These are phyloP conservation scores for Spodoptera litura DNA, from an alignment of 1,140 invertebrate species.

Conservation along the genomic window DNA sequence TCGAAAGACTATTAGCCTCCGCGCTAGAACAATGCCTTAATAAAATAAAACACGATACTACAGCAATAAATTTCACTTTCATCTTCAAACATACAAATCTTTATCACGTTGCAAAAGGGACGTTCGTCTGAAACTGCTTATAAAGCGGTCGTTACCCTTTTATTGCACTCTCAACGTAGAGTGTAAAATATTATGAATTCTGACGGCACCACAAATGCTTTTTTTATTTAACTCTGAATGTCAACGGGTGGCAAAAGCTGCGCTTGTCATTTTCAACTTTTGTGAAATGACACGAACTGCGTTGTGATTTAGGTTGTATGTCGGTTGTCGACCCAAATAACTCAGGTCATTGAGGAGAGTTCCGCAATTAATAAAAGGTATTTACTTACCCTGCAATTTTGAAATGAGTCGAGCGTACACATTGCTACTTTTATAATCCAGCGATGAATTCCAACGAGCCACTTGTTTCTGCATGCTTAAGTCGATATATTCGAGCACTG, in stretches of 20 bases:
- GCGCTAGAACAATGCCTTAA: too few relatives aligned
- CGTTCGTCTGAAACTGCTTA: neutral
- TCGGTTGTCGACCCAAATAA: slow-evolving; percentile 9
- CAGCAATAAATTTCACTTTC: neutral
- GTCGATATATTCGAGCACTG: too few relatives aligned
- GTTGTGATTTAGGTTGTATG: slow-evolving; percentile 5
- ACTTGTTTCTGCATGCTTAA: too few relatives aligned
- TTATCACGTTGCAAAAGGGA: slow-evolving; percentile 1
- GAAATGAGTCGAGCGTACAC: neutral
- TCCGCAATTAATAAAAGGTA: neutral
- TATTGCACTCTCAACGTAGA: slow-evolving; percentile 7
- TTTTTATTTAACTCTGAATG: slow-evolving; percentile 26
- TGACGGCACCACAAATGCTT: neutral
- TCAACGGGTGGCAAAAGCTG: neutral
- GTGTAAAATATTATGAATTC: slow-evolving; percentile 13
- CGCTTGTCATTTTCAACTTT: slow-evolving; percentile 18
- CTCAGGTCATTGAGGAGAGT: neutral
- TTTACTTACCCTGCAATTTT: neutral
- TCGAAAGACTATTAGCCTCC: too few relatives aligned
- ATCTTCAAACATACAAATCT: neutral
- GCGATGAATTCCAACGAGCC: too few relatives aligned
- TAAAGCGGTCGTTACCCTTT: slow-evolving; percentile 17
- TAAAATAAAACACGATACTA: too few relatives aligned
- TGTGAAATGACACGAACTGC: slow-evolving; percentile 3
- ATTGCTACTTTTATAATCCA: neutral